A percentile compares a stretch with the other conserved stretches of the same genome.
Evolutionary conservation across 2,888 invertebrate genomes (phyloP).

Genomic region (Smittia aterrima): DNA sequence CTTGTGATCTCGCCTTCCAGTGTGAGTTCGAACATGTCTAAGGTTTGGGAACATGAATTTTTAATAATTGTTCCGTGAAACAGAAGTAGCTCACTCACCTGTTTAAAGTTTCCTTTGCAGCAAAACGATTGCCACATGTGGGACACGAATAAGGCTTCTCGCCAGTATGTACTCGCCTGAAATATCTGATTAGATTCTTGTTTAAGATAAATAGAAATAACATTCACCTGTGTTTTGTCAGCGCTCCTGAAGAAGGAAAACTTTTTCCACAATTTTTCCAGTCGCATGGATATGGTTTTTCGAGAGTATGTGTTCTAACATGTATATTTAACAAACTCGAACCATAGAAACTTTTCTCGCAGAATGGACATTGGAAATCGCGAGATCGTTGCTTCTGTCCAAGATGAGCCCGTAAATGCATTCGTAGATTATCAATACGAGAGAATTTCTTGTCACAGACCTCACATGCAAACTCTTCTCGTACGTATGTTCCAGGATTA

Average conservation of each 20-base stretch:
- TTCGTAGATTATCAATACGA: conserved; percentile 65
- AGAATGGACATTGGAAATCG: conserved; percentile 62
- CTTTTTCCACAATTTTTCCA: conserved; percentile 63
- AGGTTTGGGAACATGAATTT: no score
- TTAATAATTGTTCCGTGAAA: no score
- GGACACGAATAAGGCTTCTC: conserved; percentile 62
- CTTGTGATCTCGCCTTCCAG: conserved; percentile 60
- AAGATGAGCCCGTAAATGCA: conserved; percentile 68
- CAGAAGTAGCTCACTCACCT: no score
- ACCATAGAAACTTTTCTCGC: conserved; percentile 66
- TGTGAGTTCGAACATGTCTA: conserved; percentile 54
- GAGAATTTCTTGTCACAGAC: conserved; percentile 52
- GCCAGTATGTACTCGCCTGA: conserved; percentile 57
- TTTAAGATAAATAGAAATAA: no score
- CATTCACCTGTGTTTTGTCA: conserved; percentile 66
- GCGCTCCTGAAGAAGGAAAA: conserved; percentile 71
- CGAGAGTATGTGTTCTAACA: conserved; percentile 66
- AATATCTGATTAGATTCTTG: not conserved
- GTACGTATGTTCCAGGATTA: conserved; percentile 55
- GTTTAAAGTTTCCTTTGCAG: conserved; percentile 78
- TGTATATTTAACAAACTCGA: conserved; percentile 62
- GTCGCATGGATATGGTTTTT: conserved; percentile 68
- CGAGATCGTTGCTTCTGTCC: conserved; percentile 60
- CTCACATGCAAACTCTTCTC: conserved; percentile 51
- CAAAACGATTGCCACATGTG: conserved; percentile 71